Conservation (phyloP, 1,140 invertebrate species). For the Drosophila nasuta region DNA sequence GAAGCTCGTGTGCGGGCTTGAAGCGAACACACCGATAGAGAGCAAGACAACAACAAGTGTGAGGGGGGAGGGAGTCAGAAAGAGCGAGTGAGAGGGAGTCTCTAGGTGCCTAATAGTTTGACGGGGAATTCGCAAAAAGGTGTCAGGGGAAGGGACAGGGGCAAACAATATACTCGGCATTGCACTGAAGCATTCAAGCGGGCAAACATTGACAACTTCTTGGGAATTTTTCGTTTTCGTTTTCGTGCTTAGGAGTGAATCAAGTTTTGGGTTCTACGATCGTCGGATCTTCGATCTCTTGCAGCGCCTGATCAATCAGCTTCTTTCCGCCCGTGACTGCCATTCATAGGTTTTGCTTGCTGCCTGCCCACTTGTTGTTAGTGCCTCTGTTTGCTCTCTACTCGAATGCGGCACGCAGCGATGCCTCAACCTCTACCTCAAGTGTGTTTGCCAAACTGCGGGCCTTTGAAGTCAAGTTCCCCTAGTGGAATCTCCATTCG, state of each 20-base stretch:
- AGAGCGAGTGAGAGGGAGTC: neutral
- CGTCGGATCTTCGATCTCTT: neutral
- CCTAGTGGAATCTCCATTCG: neutral
- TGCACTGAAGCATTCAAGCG: constrained; percentile 75
- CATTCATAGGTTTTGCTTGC: constrained; percentile 65
- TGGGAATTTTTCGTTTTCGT: constrained; percentile 62
- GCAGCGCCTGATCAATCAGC: constrained; percentile 69
- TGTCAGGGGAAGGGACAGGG: constrained; percentile 7
- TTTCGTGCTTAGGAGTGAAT: constrained; percentile 45
- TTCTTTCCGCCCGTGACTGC: constrained; percentile 24
- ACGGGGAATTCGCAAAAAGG: constrained; percentile 45
- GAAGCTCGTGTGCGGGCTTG: constrained; percentile 64
- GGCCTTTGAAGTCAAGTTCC: constrained; percentile 61
- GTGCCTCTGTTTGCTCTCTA: constrained; percentile 64
- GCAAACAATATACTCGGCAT: constrained; percentile 41
- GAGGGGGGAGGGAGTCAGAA: constrained; percentile 1
- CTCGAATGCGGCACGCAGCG: constrained; percentile 71
- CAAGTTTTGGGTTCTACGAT: constrained; percentile 4
- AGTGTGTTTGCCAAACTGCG: constrained; percentile 74
- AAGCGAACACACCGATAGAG: neutral
- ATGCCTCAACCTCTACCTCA: neutral
- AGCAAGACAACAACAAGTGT: too few relatives aligned
- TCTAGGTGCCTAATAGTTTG: constrained; percentile 10
- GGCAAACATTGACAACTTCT: constrained; percentile 81
- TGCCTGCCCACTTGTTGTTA: constrained; percentile 56